Percentiles rank a stretch among this genome's conserved stretches.
Conservation (phyloP, 92 coral and sea anemone genomes). For the Porites cylindrica region DNA sequence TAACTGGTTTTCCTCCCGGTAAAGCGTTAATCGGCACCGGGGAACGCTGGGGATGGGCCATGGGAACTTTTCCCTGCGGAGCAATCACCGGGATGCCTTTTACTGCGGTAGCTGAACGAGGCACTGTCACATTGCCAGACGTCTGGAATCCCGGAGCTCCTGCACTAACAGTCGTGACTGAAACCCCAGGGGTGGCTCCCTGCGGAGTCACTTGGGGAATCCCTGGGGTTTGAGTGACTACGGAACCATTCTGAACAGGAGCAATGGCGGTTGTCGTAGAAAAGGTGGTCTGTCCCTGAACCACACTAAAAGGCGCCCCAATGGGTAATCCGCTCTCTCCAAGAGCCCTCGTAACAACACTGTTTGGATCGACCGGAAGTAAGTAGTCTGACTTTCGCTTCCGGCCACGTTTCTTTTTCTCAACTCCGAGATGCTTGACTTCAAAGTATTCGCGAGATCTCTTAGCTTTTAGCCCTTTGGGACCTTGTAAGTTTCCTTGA, state of each 20-base stretch:
- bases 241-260: constrained; percentile 57
- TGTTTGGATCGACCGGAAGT: constrained; percentile 67
- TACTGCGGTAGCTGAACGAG: constrained; percentile 49
- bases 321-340: constrained; percentile 65
- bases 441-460: constrained; percentile 99
- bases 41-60: constrained; percentile 40
- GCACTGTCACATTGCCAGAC: constrained; percentile 60
- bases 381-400: constrained; percentile 88
- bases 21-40: constrained; percentile 52
- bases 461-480: constrained; percentile 97
- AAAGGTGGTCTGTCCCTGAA: constrained; percentile 30
- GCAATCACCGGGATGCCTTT: constrained; percentile 49
- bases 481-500: constrained; percentile 98
- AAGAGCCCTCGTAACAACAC: constrained; percentile 34
- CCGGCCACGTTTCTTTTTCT: constrained; percentile 97
- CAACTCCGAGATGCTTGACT: constrained; percentile 96
- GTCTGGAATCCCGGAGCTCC: constrained; percentile 56
- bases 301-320: constrained; percentile 46
- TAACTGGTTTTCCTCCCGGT: constrained; percentile 55
- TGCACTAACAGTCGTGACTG: not conserved
- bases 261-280: constrained; percentile 20
- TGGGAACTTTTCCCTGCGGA: constrained; percentile 51
- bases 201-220: constrained; percentile 67
- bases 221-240: constrained; percentile 53
- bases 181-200: constrained; percentile 66